These are phyloP conservation scores for Glomeris maerens DNA, from an alignment of 1,140 invertebrate genomes.

Conservation along the genomic window DNA sequence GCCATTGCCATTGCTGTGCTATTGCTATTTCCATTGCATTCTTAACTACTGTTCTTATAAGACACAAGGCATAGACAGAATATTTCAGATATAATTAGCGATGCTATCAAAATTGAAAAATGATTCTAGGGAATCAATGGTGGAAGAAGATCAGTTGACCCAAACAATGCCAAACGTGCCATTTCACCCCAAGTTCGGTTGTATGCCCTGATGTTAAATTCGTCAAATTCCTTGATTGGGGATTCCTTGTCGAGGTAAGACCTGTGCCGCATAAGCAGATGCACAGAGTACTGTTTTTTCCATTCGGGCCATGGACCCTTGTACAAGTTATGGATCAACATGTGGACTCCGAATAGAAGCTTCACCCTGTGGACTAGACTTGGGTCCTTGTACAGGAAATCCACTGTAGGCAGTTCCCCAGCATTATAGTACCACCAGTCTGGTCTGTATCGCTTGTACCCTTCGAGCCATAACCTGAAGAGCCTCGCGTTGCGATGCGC, in stretches of 20 bases:
- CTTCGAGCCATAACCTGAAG: slow-evolving; percentile 22
- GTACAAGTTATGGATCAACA: slow-evolving; percentile 20
- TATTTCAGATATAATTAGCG: too few species aligned
- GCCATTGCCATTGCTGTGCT: too few species aligned
- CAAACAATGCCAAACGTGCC: too few species aligned
- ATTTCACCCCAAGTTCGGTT: slow-evolving; percentile 27
- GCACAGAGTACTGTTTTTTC: slow-evolving; percentile 21
- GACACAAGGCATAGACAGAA: too few species aligned
- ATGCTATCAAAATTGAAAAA: too few species aligned
- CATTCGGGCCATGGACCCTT: slow-evolving; percentile 16
- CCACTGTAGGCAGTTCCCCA: slow-evolving; percentile 23
- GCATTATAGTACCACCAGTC: slow-evolving; percentile 27
- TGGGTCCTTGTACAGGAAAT: slow-evolving; percentile 20
- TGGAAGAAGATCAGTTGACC: too few species aligned
- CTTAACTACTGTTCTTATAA: too few species aligned
- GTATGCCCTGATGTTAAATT: slow-evolving; percentile 25
- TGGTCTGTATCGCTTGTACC: slow-evolving; percentile 22
- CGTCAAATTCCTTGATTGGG: slow-evolving; percentile 20
- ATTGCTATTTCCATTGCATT: too few species aligned
- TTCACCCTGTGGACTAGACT: slow-evolving; percentile 24
- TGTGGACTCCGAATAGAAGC: slow-evolving; percentile 24
- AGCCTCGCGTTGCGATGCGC: slow-evolving; percentile 25
- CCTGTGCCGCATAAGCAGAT: slow-evolving; percentile 24
- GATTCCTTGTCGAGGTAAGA: slow-evolving; percentile 19
- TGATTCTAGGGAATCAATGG: too few species aligned